Percentiles rank a stretch among this genome's conserved stretches.
These are phyloP conservation scores for Clitarchus hookeri DNA, from an alignment of 2,888 invertebrate species.

Conservation along the genomic window DNA sequence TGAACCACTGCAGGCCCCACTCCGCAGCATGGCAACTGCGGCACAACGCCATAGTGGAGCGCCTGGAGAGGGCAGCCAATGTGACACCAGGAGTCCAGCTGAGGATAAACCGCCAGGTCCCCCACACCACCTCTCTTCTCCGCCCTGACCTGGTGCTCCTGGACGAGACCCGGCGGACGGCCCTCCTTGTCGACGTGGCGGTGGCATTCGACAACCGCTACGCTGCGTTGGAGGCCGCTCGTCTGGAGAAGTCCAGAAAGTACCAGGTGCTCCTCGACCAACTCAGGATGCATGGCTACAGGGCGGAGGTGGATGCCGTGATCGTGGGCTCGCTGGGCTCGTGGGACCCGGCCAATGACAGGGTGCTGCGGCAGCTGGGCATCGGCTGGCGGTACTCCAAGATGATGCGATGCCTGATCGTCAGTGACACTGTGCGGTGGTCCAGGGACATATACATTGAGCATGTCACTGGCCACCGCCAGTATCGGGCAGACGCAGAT, in stretches of 20 bases:
- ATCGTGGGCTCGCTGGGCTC: constrained; percentile 49
- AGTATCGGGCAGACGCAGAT: constrained; percentile 42
- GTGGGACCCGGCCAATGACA: constrained; percentile 48
- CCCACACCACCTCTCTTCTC: constrained; percentile 19
- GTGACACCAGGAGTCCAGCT: not conserved
- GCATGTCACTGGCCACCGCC: constrained; percentile 47
- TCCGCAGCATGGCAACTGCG: constrained; percentile 46
- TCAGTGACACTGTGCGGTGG: constrained; percentile 48
- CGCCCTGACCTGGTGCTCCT: constrained; percentile 45
- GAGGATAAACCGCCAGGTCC: not conserved
- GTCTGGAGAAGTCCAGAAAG: constrained; percentile 45
- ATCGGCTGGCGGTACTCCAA: constrained; percentile 41
- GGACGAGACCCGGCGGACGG: constrained; percentile 41
- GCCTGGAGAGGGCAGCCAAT: not conserved
- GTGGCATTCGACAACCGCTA: constrained; percentile 49
- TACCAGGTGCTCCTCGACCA: constrained; percentile 44
- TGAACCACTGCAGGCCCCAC: constrained; percentile 49
- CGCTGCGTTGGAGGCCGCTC: constrained; percentile 44
- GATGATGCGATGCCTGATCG: constrained; percentile 47
- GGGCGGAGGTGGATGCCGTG: constrained; percentile 45
- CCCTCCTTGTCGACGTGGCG: constrained; percentile 48
- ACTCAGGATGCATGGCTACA: no score
- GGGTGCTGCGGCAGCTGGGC: constrained; percentile 41
- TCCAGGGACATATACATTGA: constrained; percentile 50
- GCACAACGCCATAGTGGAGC: constrained; percentile 29